phyloP scores from a whole-genome alignment of 2,113 vertebrate species.

The Zosterops japonicus region DNA sequence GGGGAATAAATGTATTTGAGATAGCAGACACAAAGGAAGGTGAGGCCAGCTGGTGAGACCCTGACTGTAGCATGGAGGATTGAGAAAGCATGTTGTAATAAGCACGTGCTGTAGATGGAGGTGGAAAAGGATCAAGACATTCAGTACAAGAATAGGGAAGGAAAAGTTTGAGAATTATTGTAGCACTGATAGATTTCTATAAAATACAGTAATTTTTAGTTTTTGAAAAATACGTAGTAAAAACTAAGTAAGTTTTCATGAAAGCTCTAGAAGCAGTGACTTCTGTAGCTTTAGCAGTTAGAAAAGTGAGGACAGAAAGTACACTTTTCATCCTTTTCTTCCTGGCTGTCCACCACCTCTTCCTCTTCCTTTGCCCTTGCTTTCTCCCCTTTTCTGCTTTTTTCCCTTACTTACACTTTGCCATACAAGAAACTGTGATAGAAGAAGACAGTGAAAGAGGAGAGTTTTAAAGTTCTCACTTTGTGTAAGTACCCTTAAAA shows the following conservation, averaged over 20 bases:
- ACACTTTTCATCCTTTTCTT: not conserved
- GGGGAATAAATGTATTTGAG: not conserved
- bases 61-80: not conserved
- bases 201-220: not conserved
- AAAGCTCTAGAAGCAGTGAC: not conserved
- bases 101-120: fast-evolving
- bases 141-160: not conserved
- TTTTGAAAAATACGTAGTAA: not conserved
- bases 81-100: not conserved
- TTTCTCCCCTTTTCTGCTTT: not conserved
- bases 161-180: not conserved
- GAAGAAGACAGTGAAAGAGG: not conserved
- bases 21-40: fast-evolving
- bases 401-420: not conserved
- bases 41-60: fast-evolving
- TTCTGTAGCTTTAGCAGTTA: not conserved
- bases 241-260: not conserved
- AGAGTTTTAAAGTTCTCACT: not conserved
- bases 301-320: not conserved
- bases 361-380: not conserved
- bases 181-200: not conserved
- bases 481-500: not conserved
- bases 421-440: not conserved
- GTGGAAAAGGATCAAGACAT: not conserved
- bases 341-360: too few species aligned